These are phyloP conservation scores for Nysson spinosus DNA, from an alignment of 2,888 invertebrate genomes.

Conservation along the genomic window DNA sequence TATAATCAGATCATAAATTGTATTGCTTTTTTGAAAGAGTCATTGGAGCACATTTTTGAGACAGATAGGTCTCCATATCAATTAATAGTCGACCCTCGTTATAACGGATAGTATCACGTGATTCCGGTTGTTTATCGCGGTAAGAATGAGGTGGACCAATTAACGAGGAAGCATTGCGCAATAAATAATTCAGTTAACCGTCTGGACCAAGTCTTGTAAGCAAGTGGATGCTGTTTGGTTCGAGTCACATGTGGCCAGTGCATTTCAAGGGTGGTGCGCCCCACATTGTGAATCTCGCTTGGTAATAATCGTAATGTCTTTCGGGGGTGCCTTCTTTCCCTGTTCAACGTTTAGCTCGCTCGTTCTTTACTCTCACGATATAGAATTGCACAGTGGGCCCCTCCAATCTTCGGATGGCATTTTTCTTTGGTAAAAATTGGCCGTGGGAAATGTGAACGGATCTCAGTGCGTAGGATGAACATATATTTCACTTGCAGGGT, in stretches of 20 bases:
- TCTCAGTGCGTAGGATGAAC: slow-evolving; percentile 1
- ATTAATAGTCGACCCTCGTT: not conserved
- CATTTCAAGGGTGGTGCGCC: slow-evolving; percentile 60
- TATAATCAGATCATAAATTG: too few species aligned
- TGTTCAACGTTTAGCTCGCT: slow-evolving; percentile 18
- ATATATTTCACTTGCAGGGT: too few species aligned
- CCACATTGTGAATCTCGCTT: slow-evolving; percentile 62
- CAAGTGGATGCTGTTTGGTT: slow-evolving; percentile 65
- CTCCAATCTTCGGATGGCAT: slow-evolving; percentile 61
- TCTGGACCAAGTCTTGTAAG: slow-evolving; percentile 72
- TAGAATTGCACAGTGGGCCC: slow-evolving; percentile 39
- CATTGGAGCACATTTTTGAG: too few species aligned
- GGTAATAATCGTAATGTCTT: slow-evolving; percentile 77
- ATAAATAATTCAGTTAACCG: slow-evolving; percentile 74
- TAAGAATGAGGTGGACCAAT: slow-evolving; percentile 80
- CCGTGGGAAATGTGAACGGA: slow-evolving; percentile 43
- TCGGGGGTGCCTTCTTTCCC: slow-evolving; percentile 57
- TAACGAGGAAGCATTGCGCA: slow-evolving; percentile 62
- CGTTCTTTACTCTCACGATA: slow-evolving; percentile 49
- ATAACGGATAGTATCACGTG: slow-evolving; percentile 25
- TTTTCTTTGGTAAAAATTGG: slow-evolving; percentile 44
- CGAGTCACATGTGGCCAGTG: slow-evolving; percentile 65
- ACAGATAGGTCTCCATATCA: too few species aligned
- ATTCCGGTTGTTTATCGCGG: slow-evolving; percentile 18
- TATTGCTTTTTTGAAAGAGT: too few species aligned